Base-by-base conservation (phyloP, 2,797 vertebrate genomes). In the Triplophysa bombifrons region DNA sequence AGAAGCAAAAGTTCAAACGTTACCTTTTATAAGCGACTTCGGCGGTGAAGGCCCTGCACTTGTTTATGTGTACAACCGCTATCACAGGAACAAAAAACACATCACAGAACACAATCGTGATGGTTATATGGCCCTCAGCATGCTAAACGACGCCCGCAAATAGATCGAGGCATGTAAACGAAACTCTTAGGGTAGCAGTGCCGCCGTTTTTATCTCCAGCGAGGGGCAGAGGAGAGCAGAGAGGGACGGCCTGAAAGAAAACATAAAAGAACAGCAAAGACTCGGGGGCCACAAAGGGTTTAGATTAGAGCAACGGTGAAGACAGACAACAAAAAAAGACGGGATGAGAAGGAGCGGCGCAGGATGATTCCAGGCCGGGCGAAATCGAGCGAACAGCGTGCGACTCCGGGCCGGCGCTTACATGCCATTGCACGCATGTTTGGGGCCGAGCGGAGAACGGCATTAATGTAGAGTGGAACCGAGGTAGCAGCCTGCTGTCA, bases 401-500 rank as follows among this genome's bases (percentile, higher is more conserved):
- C 46, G 79, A 70, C 66, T 63, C 48, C 50, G 58, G n/a, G 17
- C 72, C 41, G 25, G 41, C 44, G 30, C 46, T 25, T 27, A 61
- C 55, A 60, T 41, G 6, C 9, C 16, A 64, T 60, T 38, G 1
- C 66, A 50, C 7, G 19, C 16, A 8, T 38, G 58, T 78, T 64
- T 71, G 46, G 58, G 67, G 46, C 67, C 16, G 27, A 78, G 65
- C 65, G 10, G 41, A 41, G 9, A 9, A 11, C 3, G n/a, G 65
- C 80, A 84, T 84, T 85, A 85, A 72, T 85, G 82, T 84, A 85
- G 85, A 90, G 86, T 96, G 95, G 94, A 95, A 93, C 94, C 93
- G 89, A 87, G 92, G 93, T 95, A 97, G 94, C 94, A 96, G 96
- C 97, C 94, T 92, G 95, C 96, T 98, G 97, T 98, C 97, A 99